Evolutionary conservation across 2,113 vertebrate genomes (phyloP), one percentile per base, ranked within the genome.

Genomic region (Oryzias celebensis): DNA sequence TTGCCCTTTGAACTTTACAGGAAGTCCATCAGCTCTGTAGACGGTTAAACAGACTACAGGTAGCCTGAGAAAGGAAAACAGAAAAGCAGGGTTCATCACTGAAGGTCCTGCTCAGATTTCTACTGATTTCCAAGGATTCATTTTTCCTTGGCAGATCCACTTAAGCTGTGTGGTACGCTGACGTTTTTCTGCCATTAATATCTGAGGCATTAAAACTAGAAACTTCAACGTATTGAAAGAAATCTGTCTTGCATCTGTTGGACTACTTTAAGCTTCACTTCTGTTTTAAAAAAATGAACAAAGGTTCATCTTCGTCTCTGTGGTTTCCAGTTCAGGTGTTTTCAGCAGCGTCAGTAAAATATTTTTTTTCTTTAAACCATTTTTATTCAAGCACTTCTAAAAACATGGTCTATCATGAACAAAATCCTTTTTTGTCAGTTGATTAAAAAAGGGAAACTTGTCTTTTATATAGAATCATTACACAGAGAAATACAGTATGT

Each of bases 11-110:
- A 76, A 81, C 87, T 71, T 74, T 63, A 50, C 71, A 87, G 88
- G 83, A 90, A 85, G 87, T 81, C 84, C 85, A 87, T 89, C 77
- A 89, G 89, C 77, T 74, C 63, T 57, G 49, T 62, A 73, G 78
- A 79, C 80, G 61, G 82, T 76, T 46, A 52, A 66, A 73, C 57
- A 42, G 78, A 78, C 84, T 80, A 46, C 45, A 62, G 84, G 84
- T 84, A 78, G 60, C 64, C 44, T 49, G 57, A 50, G 68, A 56
- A 60, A 71, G 80, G 81, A 53, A 54, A 75, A 68, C 68, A 26
- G 58, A 68, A 77, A 71, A 55, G 70, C 57, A 80, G 5, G 78
- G 68, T 77, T 81, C 77, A 74, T 70, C 50, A 67, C 69, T 58
- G 73, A 82, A 31, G 78, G 63, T 74, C 46, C 49, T n/a, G 55